Conservation (phyloP, 2,888 invertebrate species). For the Notodonta dromedarius region DNA sequence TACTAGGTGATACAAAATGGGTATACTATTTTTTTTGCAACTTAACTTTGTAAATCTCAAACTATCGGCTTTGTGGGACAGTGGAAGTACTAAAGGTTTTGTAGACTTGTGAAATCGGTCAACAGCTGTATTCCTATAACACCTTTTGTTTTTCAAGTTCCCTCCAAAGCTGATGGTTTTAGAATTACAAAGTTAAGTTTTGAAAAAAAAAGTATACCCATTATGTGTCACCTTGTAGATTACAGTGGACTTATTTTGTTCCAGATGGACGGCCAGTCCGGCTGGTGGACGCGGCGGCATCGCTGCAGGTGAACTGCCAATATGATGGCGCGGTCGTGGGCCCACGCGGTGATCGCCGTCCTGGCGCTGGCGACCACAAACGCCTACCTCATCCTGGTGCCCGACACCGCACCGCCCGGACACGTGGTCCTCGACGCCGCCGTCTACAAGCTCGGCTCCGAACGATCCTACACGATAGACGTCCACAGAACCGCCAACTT, state of each 20-base stretch:
- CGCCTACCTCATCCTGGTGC: slow-evolving; percentile 84
- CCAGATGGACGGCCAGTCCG: slow-evolving; percentile 64
- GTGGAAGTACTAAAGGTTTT: too few relatives aligned
- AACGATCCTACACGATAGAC: slow-evolving; percentile 91
- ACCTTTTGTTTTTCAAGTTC: too few relatives aligned
- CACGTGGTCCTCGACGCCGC: slow-evolving; percentile 91
- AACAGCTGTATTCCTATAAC: too few relatives aligned
- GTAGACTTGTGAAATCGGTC: too few relatives aligned
- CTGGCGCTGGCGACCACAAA: slow-evolving; percentile 60
- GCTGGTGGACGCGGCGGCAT: slow-evolving; percentile 68
- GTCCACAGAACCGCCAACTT: slow-evolving; percentile 92
- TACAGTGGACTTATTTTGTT: slow-evolving; percentile 39
- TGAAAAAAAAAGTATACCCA: too few relatives aligned
- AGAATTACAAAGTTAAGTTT: too few relatives aligned
- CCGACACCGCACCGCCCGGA: slow-evolving; percentile 85
- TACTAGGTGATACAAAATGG: too few relatives aligned
- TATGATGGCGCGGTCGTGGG: slow-evolving; percentile 60
- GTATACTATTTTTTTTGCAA: too few relatives aligned
- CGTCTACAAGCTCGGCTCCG: slow-evolving; percentile 91
- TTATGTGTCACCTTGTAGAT: slow-evolving; percentile 2
- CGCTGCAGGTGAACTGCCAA: slow-evolving; percentile 69
- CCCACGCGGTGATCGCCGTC: slow-evolving; percentile 58
- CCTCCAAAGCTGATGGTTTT: too few relatives aligned
- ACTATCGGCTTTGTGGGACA: too few relatives aligned
- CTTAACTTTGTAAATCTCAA: too few relatives aligned